These are phyloP conservation scores for Dicyrtomina minuta DNA, from an alignment of 2,888 invertebrate genomes.

Conservation along the genomic window DNA sequence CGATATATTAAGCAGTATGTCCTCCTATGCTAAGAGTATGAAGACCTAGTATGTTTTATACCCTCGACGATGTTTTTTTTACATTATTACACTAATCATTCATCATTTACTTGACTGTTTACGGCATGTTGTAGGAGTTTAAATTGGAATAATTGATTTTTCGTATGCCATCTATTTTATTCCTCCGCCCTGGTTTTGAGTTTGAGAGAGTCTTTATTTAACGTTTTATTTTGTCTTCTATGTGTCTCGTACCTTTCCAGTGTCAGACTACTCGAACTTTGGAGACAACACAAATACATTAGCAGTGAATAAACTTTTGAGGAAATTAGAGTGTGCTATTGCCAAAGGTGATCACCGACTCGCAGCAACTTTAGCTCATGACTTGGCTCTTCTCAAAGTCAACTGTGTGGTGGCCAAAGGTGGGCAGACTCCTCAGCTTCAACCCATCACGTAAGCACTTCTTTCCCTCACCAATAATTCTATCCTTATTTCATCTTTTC, in stretches of 20 bases:
- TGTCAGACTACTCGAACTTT: constrained; percentile 10
- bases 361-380: constrained; percentile 74
- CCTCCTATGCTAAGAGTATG: too few species aligned
- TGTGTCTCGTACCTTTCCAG: constrained; percentile 5
- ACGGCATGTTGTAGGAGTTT: too few species aligned
- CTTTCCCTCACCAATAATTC: background rate
- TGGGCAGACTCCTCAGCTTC: constrained; percentile 35
- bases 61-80: too few species aligned
- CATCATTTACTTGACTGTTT: too few species aligned
- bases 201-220: too few species aligned
- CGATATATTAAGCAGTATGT: too few species aligned
- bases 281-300: constrained; percentile 11
- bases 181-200: too few species aligned
- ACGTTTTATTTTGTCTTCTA: too few species aligned
- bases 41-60: too few species aligned
- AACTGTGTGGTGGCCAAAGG: constrained; percentile 68
- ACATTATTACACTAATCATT: too few species aligned
- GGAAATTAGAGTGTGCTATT: constrained; percentile 74
- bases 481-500: background rate
- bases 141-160: too few species aligned
- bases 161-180: too few species aligned
- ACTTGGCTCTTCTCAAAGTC: constrained; percentile 73
- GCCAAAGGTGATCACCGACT: constrained; percentile 73
- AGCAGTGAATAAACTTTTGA: constrained; percentile 66
- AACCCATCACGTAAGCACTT: constrained; percentile 54